Evolutionary conservation across 2,797 vertebrate species (phyloP), one percentile per base, ranked within the genome.

Genomic region (Chelon auratus): DNA sequence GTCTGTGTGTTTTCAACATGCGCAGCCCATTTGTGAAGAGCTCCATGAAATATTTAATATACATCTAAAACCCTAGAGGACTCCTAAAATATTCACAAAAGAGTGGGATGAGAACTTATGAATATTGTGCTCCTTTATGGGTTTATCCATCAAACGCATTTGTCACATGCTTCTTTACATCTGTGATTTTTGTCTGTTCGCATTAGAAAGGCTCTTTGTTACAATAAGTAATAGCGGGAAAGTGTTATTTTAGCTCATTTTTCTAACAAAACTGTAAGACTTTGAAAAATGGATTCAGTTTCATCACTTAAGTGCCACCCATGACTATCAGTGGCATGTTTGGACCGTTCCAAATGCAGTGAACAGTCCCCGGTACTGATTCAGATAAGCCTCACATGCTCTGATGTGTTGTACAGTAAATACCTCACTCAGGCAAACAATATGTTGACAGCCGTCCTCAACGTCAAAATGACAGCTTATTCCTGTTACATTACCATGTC

Each of bases 351-450:
- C 40, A 7, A 71, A 68, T 55, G n/a, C 0, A 45, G 13, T 52
- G 14, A 75, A 62, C 30, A 36, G 33, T 1, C 1, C 11, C 40
- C 13, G 50, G n/a, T 50, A 67, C 2, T 13, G 48, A 50, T 52
- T 62, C 55, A 48, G 30, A 62, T 72, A 52, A 58, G 60, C 57
- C 56, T 72, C 14, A 2, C 24, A 26, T 2, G 24, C 42, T 68
- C 13, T 50, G 12, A 80, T 67, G 69, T 58, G 69, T 61, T 60
- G 67, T 58, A 72, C 63, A 57, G 67, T 43, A 43, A 81, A 75
- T 51, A 56, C 22, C 42, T 68, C 9, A 33, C 50, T 68, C 50
- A 45, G 17, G 17, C 40, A 39, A 62, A 76, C 61, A 80, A 66
- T 53, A 62, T 2, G 50, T 2, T 80, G 81, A 77, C 76, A 69